Evolutionary conservation across 2,888 invertebrate genomes (phyloP), one percentile per base, ranked within the genome.

Genomic region (Andrena hattorfiana): DNA sequence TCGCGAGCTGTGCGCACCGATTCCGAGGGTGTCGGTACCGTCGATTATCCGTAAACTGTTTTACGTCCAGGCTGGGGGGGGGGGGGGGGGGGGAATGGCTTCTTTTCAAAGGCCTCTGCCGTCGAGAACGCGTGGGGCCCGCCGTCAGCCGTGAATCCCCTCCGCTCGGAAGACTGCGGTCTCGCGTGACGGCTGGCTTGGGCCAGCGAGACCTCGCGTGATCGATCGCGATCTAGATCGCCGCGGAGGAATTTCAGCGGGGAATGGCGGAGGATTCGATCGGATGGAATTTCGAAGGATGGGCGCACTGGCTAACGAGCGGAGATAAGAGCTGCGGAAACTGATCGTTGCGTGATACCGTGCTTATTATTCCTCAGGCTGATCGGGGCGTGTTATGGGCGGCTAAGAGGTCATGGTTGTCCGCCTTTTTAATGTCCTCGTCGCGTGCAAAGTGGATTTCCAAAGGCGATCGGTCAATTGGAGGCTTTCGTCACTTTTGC

Each of bases 1-100:
- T 35, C 68, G 42, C 48, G 56, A 56, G 13, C 16, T 30, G 26
- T 60, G 30, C 69, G 35, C 60, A 26, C 10, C 28, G 28, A 8
- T 10, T 16, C 8, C n/a, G 42, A 28, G 26, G 20, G 63, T 49
- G 49, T 69, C 35, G 23, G 42, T 26, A 26, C 28, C 51, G 63
- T 35, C 83, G 75, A 83, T 78, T 69, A 78, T 67, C 70, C 77
- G 54, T 30, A 69, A 78, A 42, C 32, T 32, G 60, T 51, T 42
- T 56, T 30, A 32, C 49, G 8, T 26, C 20, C 10, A 23, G 16
- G 3, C 16, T 0, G n/a, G 10, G 42, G 10, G n/a, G n/a, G n/a
- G n/a, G n/a, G n/a, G 10, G 42, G 10, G n/a, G 10, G 42, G 10
- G 20, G 42, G 28, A 13, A 30, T n/a, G n/a, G 30, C 70, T 60